These are phyloP conservation scores for Dufourea novaeangliae DNA, from an alignment of 1,140 invertebrate genomes.

Conservation along the genomic window DNA sequence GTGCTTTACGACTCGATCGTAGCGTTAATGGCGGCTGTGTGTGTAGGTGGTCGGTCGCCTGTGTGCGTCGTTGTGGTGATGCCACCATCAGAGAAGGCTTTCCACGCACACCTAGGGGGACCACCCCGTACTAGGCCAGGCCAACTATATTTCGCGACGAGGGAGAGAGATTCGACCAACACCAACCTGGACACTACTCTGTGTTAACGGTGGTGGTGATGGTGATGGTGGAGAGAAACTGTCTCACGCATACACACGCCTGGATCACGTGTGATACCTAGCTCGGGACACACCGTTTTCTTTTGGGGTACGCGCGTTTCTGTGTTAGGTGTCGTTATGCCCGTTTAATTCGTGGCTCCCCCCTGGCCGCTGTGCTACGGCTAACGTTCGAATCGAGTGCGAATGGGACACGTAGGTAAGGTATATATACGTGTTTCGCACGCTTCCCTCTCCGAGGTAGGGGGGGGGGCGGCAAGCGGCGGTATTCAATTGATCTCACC, in stretches of 20 bases:
- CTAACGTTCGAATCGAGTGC: background rate
- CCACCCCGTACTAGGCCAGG: conserved; percentile 46
- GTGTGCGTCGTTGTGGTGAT: too few species aligned
- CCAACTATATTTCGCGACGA: conserved; percentile 38
- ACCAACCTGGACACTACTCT: background rate
- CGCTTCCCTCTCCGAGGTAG: background rate
- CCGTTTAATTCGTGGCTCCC: conserved; percentile 7
- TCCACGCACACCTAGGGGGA: conserved; percentile 43
- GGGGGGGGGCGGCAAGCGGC: background rate
- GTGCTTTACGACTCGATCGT: conserved; percentile 57
- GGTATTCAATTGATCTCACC: background rate
- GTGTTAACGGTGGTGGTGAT: too few species aligned
- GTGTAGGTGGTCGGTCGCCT: too few species aligned
- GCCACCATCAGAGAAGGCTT: conserved; percentile 35
- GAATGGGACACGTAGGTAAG: background rate
- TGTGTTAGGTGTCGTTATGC: background rate
- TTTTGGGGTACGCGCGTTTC: background rate
- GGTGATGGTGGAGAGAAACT: too few species aligned
- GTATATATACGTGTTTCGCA: background rate
- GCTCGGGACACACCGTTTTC: conserved; percentile 12
- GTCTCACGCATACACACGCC: background rate
- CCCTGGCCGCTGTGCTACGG: too few species aligned
- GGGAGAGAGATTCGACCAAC: conserved; percentile 42
- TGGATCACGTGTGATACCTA: too few species aligned
- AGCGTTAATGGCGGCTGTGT: conserved; percentile 46